phyloP scores from a whole-genome alignment of 1,140 invertebrate genomes.

The Steinernema feltiae region DNA sequence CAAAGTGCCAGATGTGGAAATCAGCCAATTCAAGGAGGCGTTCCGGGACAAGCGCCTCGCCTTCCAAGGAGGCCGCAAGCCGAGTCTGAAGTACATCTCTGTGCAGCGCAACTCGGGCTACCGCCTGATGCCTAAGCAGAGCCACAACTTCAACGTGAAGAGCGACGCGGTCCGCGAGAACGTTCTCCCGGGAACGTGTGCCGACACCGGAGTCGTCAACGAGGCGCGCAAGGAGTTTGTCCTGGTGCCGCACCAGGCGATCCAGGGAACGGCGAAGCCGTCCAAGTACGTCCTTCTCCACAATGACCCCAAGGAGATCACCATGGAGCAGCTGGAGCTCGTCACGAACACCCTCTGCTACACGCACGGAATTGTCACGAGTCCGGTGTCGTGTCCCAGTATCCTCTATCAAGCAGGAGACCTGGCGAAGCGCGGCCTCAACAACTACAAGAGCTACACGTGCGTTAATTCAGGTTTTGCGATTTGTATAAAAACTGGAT shows the following conservation, averaged over 20 bases:
- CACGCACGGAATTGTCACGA: not conserved
- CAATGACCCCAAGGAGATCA: not conserved
- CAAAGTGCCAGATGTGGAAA: constrained; percentile 59
- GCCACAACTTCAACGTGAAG: not conserved
- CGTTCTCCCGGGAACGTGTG: not conserved
- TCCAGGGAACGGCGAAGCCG: not conserved
- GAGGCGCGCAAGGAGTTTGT: not conserved
- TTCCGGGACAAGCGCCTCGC: not conserved
- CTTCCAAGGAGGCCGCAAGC: not conserved
- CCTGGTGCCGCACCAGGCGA: not conserved
- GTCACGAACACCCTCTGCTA: not conserved
- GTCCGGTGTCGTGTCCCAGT: not conserved
- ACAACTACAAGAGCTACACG: not conserved
- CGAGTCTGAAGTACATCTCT: not conserved
- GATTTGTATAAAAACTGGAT: not conserved
- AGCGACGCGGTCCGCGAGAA: not conserved
- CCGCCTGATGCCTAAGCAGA: not conserved
- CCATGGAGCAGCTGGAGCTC: not conserved
- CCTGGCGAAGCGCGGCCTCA: not conserved
- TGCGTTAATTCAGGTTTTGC: not conserved
- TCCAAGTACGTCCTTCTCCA: not conserved
- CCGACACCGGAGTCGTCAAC: not conserved
- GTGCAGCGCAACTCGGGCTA: constrained; percentile 1
- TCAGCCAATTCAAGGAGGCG: not conserved
- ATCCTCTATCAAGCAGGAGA: not conserved